Evolutionary conservation across 2,888 invertebrate genomes (phyloP).

Genomic region (Proisotoma minuta): DNA sequence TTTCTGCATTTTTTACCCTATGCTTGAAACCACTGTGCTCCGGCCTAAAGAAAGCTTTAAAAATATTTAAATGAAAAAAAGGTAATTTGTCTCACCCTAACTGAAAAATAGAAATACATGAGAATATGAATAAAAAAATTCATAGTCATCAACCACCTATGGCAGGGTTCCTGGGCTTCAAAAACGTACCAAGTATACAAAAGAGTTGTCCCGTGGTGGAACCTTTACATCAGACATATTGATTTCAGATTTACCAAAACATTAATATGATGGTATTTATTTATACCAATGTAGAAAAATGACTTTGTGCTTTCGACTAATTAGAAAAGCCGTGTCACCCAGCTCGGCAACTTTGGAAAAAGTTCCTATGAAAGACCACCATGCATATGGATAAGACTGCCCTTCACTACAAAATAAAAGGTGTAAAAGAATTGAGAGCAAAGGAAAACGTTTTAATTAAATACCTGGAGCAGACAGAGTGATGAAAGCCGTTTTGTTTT

Average conservation of each 20-base stretch:
- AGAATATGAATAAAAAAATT: constrained; percentile 28
- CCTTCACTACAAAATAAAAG: constrained; percentile 17
- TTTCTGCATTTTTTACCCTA: too few species aligned
- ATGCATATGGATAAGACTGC: constrained; percentile 50
- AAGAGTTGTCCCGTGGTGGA: constrained; percentile 27
- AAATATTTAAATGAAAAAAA: too few species aligned
- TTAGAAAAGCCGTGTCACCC: constrained; percentile 91
- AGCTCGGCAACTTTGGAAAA: constrained; percentile 93
- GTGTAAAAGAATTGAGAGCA: not conserved
- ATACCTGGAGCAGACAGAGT: constrained; percentile 28
- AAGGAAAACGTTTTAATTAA: not conserved
- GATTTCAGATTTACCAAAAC: not conserved
- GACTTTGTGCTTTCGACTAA: constrained; percentile 83
- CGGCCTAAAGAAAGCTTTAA: too few species aligned
- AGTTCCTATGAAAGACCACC: constrained; percentile 97
- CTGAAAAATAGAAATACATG: constrained; percentile 28
- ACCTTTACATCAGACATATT: constrained; percentile 20
- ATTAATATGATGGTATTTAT: not conserved
- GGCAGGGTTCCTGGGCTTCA: constrained; percentile 27
- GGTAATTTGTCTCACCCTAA: constrained; percentile 10
- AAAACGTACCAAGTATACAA: constrained; percentile 35
- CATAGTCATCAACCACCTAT: constrained; percentile 37
- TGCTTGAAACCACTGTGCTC: too few species aligned
- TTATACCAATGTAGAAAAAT: constrained; percentile 72
- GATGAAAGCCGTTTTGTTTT: constrained; percentile 19